phyloP scores from a whole-genome alignment of 1,140 invertebrate genomes.

The Armadillidium nasatum region DNA sequence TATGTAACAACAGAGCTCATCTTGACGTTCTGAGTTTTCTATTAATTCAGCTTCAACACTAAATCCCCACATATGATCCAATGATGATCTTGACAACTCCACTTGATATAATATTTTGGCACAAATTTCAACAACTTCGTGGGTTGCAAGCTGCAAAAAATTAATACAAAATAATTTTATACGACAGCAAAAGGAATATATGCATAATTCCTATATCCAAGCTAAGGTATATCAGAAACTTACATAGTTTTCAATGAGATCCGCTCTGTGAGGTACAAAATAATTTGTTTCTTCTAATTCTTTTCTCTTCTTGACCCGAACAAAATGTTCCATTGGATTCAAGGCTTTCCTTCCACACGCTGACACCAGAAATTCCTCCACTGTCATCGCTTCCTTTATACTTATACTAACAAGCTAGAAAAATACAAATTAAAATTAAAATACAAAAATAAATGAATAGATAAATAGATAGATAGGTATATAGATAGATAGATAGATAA shows the following conservation, averaged over 20 bases:
- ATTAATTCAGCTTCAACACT: constrained; percentile 94
- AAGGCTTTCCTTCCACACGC: constrained; percentile 85
- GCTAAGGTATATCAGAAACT: constrained; percentile 52
- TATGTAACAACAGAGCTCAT: constrained; percentile 94
- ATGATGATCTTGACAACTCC: constrained; percentile 76
- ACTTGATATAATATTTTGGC: constrained; percentile 95
- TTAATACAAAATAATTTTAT: no score
- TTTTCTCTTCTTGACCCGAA: constrained; percentile 85
- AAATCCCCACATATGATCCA: constrained; percentile 96
- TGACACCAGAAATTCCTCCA: constrained; percentile 87
- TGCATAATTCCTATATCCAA: no score
- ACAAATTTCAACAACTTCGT: constrained; percentile 92
- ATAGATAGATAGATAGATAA: no score
- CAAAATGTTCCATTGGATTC: constrained; percentile 90
- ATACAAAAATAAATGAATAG: no score
- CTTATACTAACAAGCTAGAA: constrained; percentile 70
- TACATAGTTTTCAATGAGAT: constrained; percentile 92
- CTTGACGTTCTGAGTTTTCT: constrained; percentile 89
- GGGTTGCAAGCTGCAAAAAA: constrained; percentile 72
- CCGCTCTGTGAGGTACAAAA: constrained; percentile 85
- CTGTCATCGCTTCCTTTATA: constrained; percentile 83
- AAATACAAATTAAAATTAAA: constrained; percentile 25
- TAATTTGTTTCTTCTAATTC: constrained; percentile 94
- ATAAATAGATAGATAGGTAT: no score
- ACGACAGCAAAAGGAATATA: no score